These are phyloP conservation scores for Heliocidaris tuberculata DNA, from an alignment of 35 echinoderm and acorn worm species.

Conservation along the genomic window DNA sequence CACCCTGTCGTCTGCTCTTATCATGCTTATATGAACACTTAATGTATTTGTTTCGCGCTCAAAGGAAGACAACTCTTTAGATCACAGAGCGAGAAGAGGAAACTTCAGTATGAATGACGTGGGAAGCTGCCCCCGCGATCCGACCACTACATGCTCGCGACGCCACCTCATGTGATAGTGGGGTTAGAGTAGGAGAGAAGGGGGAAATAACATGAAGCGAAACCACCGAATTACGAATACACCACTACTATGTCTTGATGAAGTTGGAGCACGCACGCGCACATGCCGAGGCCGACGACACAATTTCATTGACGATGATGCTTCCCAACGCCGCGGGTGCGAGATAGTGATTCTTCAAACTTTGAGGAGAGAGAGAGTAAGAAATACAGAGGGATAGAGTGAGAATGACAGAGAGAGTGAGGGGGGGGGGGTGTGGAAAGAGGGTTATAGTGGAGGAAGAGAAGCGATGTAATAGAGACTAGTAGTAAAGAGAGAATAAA, in stretches of 20 bases:
- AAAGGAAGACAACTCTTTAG: not conserved
- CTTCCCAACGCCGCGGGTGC: not conserved
- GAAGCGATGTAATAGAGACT: no score
- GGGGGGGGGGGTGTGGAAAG: not conserved
- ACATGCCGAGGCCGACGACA: not conserved
- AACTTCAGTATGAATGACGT: not conserved
- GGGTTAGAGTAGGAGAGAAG: not conserved
- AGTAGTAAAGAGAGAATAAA: not conserved
- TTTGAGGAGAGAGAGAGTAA: not conserved
- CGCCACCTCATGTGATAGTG: not conserved
- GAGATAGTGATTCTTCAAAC: not conserved
- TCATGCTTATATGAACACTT: not conserved
- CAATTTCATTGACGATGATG: not conserved
- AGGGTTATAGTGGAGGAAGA: no score
- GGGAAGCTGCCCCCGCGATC: not conserved
- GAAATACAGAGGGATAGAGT: not conserved
- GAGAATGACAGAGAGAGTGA: not conserved
- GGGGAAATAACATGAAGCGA: not conserved
- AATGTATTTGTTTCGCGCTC: not conserved
- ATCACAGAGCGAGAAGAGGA: not conserved
- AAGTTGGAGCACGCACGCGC: conserved; percentile 11
- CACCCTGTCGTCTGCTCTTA: not conserved
- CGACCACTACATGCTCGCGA: not conserved
- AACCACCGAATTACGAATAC: not conserved
- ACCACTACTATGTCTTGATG: not conserved